phyloP scores from a whole-genome alignment of 2,888 invertebrate species.

The Sthenelais limicola region DNA sequence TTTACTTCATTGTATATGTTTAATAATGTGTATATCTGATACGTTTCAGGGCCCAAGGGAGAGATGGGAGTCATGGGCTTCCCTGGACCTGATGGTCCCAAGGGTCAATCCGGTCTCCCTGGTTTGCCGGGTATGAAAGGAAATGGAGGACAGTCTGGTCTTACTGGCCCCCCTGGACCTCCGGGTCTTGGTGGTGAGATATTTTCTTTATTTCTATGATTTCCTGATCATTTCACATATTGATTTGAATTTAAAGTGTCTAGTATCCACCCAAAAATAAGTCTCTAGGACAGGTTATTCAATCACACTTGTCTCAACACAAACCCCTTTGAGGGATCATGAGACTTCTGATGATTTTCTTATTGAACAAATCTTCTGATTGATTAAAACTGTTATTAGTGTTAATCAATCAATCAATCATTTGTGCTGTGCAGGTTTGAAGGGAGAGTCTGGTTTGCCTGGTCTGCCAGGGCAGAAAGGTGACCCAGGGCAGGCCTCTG shows the following conservation, averaged over 20 bases:
- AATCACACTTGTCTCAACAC: too few species aligned
- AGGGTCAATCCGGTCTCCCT: slow-evolving; percentile 17
- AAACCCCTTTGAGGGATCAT: too few species aligned
- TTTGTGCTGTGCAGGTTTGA: slow-evolving; percentile 32
- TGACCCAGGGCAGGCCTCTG: slow-evolving; percentile 70
- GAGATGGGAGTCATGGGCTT: slow-evolving; percentile 37
- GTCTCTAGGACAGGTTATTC: too few species aligned
- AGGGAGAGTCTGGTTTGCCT: slow-evolving; percentile 55
- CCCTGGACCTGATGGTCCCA: slow-evolving; percentile 32
- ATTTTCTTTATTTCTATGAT: too few species aligned
- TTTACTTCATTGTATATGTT: too few species aligned
- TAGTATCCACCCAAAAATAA: neutral
- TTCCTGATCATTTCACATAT: too few species aligned
- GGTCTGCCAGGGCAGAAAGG: slow-evolving; percentile 52
- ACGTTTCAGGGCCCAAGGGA: slow-evolving; percentile 25
- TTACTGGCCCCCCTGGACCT: slow-evolving; percentile 61
- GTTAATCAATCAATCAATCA: neutral
- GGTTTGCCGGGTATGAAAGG: slow-evolving; percentile 47
- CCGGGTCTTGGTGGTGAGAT: slow-evolving; percentile 54
- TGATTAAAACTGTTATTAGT: neutral
- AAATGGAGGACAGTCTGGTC: slow-evolving; percentile 55
- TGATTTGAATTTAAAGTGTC: too few species aligned
- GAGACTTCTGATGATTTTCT: neutral
- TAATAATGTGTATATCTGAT: neutral
- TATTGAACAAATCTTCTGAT: too few species aligned